Evolutionary conservation across 2,113 vertebrate genomes (phyloP), one percentile per base, ranked within the genome.

Genomic region (Ranitomeya variabilis): DNA sequence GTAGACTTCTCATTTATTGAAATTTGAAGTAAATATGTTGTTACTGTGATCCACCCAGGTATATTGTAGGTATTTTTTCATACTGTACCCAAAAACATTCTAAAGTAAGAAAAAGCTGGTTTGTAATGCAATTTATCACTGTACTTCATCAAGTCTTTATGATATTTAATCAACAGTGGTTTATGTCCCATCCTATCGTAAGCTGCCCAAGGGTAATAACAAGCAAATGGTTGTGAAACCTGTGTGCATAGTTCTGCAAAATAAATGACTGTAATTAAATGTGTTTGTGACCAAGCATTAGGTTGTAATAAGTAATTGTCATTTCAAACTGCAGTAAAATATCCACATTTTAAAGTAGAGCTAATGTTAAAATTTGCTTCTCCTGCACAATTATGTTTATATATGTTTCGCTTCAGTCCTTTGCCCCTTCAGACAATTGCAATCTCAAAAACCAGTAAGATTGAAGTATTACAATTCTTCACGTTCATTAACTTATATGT

Each of bases 221-320:
- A 85, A 66, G 37, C 81, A 89, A 89, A 89, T 89, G 73, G 80
- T 54, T 84, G 60, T 84, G 71, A 76, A 85, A 84, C 73, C 73
- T 89, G 73, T 55, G 82, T 60, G 83, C 71, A 89, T 78, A 89
- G 73, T 89, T 85, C 60, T 78, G 81, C 59, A 69, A 31, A 78
- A 89, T 89, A 89, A 84, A 89, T 55, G 51, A 67, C 82, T 57
- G 60, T 88, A 84, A 89, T 89, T 89, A 89, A 85, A 89, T 85
- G 66, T 88, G 87, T 88, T 88, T 88, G 87, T 77, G 80, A 64
- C 71, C 80, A 83, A 76, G 59, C 14, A 67, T 88, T 83, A 77
- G 26, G 57, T 84, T 84, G 59, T 88, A 55, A 83, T 80, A 80
- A 66, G 77, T 67, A 87, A 80, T 69, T 71, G 77, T 84, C 21